Conservation (phyloP, 1,140 invertebrate genomes). For the Pteromalus puparum region DNA sequence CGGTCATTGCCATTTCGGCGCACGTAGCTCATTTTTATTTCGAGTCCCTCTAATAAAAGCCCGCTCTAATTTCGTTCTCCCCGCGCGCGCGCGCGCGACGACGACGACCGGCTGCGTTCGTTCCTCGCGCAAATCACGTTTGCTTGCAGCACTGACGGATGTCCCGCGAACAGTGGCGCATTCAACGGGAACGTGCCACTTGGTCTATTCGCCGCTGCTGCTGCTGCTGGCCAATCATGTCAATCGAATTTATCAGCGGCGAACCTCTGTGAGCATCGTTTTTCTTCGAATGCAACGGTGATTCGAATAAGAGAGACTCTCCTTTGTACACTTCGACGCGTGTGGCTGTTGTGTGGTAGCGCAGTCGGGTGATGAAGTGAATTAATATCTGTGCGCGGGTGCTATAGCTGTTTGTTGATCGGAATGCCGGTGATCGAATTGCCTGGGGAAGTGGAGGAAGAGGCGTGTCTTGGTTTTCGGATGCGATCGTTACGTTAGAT, state of each 20-base stretch:
- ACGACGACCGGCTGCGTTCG: conserved; percentile 37
- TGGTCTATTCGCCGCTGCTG: conserved; percentile 1
- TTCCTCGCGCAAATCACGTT: conserved; percentile 57
- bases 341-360: too few species aligned
- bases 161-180: background rate
- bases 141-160: conserved; percentile 42
- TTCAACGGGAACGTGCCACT: conserved; percentile 32
- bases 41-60: conserved; percentile 64
- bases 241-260: conserved; percentile 50
- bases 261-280: background rate
- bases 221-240: conserved; percentile 42
- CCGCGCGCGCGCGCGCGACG: too few species aligned
- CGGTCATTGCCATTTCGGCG: conserved; percentile 56
- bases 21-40: conserved; percentile 69
- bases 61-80: conserved; percentile 63
- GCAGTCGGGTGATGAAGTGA: background rate
- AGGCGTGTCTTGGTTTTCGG: too few species aligned
- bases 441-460: too few species aligned
- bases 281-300: background rate
- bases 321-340: background rate
- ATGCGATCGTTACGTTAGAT: too few species aligned
- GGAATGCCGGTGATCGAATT: too few species aligned
- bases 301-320: background rate
- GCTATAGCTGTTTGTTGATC: background rate
- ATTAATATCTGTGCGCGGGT: background rate